Evolutionary conservation across 2,888 invertebrate species (phyloP).

Genomic region (Tetrapedia diversipes): DNA sequence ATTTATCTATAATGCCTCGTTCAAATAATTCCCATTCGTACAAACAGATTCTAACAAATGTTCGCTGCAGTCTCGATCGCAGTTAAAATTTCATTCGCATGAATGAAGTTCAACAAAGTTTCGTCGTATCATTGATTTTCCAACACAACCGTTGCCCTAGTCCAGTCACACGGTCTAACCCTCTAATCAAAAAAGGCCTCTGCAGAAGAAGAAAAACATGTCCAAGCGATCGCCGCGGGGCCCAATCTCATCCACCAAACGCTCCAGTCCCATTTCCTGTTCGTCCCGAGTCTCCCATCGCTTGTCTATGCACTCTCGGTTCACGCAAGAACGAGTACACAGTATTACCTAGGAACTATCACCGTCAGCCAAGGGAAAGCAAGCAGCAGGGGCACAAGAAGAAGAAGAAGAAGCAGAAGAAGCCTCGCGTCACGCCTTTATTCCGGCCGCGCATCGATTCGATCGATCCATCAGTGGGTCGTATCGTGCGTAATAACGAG

Average conservation of each 20-base stretch:
- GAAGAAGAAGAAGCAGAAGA: constrained; percentile 9
- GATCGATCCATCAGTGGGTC: constrained; percentile 56
- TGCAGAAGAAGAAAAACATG: not conserved
- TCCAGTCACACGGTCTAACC: not conserved
- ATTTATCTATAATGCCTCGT: too few species aligned
- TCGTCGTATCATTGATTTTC: too few species aligned
- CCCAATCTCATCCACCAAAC: not conserved
- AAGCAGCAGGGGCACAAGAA: too few species aligned
- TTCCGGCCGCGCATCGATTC: constrained; percentile 47
- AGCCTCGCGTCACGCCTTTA: constrained; percentile 38
- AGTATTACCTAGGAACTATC: not conserved
- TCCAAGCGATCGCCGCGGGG: not conserved
- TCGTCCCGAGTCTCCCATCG: not conserved
- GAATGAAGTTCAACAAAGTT: too few species aligned
- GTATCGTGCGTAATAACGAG: constrained; percentile 62
- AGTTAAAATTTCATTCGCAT: too few species aligned
- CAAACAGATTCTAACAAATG: too few species aligned
- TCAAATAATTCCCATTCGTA: too few species aligned
- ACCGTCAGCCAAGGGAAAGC: not conserved
- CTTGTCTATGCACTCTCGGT: not conserved
- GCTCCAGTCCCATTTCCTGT: constrained; percentile 10
- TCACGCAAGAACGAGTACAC: not conserved
- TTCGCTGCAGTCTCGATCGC: too few species aligned
- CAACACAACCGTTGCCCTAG: too few species aligned
- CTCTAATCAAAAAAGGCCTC: not conserved